These are phyloP conservation scores for Denticeps clupeoides DNA, from an alignment of 2,797 vertebrate species.

Conservation along the genomic window DNA sequence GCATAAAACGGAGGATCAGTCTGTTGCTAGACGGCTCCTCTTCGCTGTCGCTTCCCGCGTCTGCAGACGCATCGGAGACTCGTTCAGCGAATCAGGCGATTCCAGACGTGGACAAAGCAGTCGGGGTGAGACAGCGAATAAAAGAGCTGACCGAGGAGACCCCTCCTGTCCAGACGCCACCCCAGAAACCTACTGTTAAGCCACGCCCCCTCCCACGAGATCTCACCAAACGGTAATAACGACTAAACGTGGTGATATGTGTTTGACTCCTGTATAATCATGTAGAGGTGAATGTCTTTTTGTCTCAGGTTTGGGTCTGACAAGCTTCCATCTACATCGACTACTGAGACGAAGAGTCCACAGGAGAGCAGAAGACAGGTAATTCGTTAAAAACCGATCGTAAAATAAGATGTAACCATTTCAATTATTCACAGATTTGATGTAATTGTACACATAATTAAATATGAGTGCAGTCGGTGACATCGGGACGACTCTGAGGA, in stretches of 20 bases:
- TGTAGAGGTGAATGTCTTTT: too few species aligned
- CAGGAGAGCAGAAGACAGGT: too few species aligned
- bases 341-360: too few species aligned
- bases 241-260: too few species aligned
- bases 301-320: slow-evolving; percentile 31
- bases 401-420: too few species aligned
- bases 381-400: too few species aligned
- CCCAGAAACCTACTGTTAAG: slow-evolving; percentile 38
- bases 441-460: too few species aligned
- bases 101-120: slow-evolving; percentile 30
- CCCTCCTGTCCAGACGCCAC: slow-evolving; percentile 38
- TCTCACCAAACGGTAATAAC: slow-evolving; percentile 76
- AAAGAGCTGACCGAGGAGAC: slow-evolving; percentile 65
- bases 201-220: slow-evolving; percentile 65
- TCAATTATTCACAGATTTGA: too few species aligned
- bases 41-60: background rate
- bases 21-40: slow-evolving; percentile 53
- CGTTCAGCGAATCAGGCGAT: slow-evolving; percentile 19
- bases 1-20: slow-evolving; percentile 62
- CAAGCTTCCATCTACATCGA: too few species aligned
- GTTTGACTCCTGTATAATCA: too few species aligned
- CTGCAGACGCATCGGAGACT: slow-evolving; percentile 31
- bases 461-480: too few species aligned
- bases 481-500: background rate
- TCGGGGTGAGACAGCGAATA: slow-evolving; percentile 74